Evolutionary conservation across 2,113 vertebrate genomes (phyloP), one percentile per base, ranked within the genome.

Genomic region (Xerus inauris): DNA sequence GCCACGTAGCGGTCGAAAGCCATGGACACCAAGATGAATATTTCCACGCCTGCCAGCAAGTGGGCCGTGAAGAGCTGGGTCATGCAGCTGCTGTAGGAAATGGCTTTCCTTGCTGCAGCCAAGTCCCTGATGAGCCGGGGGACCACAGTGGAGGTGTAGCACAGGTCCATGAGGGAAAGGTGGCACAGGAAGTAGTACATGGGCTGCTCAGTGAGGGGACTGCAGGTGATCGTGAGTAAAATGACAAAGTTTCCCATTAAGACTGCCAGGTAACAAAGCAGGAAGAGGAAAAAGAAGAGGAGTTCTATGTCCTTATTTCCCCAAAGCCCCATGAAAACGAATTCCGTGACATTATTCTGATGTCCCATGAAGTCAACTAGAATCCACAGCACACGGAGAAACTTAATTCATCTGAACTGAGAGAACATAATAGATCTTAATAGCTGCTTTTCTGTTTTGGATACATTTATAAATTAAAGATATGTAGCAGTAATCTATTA

Each of bases 341-440:
- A 97, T 64, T 96, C 97, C 5, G 92, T 85, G 59, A 95, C 83
- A 67, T 95, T 96, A 6, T 79, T 95, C 30, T 76, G 59, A 69
- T 85, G 91, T 65, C 89, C 96, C 97, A 97, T 97, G 57, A 65
- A 10, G 20, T 75, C 59, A 24, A 30, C 2, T 51, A 14, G 12
- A 62, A 0, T 40, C 8, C 26, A 47, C 4, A 40, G 51, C 16
- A 22, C 19, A 47, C 10, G 54, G 2, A 72, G 35, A 51, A 59
- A 30, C 4, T 51, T 71, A 91, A 20, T 80, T 87, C 20, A 71
- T 71, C 87, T 96, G 32, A 93, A 93, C 94, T 57, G 6, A 73
- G 28, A 80, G 19, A 73, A 30, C 8, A 79, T 40, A 40, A 14
- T 16, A 32, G 6, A 91, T n/a, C 5, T 73, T 22, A 81, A 32